phyloP scores from a whole-genome alignment of 2,888 invertebrate species.

The Ariolimax columbianus region DNA sequence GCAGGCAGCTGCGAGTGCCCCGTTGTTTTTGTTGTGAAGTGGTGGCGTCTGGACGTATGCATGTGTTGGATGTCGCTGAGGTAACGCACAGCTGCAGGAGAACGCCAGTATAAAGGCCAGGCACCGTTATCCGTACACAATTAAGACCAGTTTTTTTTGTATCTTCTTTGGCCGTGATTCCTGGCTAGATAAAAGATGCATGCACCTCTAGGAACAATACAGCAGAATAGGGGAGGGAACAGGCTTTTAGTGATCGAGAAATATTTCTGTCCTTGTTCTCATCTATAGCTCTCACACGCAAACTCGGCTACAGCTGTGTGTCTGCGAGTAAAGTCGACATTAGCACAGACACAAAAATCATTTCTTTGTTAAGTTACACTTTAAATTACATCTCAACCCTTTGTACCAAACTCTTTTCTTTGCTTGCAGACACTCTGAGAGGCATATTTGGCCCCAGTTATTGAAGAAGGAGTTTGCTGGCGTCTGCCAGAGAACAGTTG shows the following conservation, averaged over 20 bases:
- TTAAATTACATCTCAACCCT: conserved; percentile 44
- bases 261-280: conserved; percentile 31
- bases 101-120: conserved; percentile 10
- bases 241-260: conserved; percentile 38
- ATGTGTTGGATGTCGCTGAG: conserved; percentile 36
- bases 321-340: conserved; percentile 2
- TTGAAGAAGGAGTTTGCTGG: conserved; percentile 24
- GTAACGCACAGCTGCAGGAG: conserved; percentile 44
- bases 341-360: conserved; percentile 40
- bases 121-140: conserved; percentile 42
- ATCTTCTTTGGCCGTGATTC: conserved; percentile 40
- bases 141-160: conserved; percentile 46
- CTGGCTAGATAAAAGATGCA: conserved; percentile 49
- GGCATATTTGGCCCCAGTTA: conserved; percentile 29
- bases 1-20: conserved; percentile 43
- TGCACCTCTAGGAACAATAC: conserved; percentile 39
- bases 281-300: background rate
- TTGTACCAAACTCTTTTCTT: conserved; percentile 36
- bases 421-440: background rate
- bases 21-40: conserved; percentile 44
- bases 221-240: conserved; percentile 28
- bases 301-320: conserved; percentile 37
- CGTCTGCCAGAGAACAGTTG: conserved; percentile 31
- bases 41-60: conserved; percentile 35
- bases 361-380: conserved; percentile 45